phyloP scores from a whole-genome alignment of 2,888 invertebrate species.

The Lycocerus yunnanus region DNA sequence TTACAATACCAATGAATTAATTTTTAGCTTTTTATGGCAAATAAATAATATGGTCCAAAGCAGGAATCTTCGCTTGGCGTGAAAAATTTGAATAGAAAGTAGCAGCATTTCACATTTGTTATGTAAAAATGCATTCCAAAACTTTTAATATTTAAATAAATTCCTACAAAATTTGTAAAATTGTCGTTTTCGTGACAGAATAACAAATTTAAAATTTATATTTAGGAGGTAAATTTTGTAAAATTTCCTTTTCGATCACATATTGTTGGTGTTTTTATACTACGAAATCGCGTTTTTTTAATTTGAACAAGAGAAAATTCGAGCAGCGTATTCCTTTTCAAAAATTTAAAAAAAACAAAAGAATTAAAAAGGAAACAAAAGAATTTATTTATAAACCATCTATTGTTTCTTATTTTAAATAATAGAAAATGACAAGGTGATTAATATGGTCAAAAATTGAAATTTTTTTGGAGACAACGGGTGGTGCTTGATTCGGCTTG shows the following conservation, averaged over 20 bases:
- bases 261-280: not conserved
- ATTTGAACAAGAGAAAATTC: not conserved
- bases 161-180: not conserved
- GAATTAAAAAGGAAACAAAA: constrained; percentile 7
- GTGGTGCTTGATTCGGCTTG: constrained; percentile 46
- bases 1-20: not conserved
- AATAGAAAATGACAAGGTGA: constrained; percentile 55
- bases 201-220: not conserved
- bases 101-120: not conserved
- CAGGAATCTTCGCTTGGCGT: not conserved
- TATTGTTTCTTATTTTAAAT: constrained; percentile 50
- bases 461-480: constrained; percentile 51
- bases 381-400: constrained; percentile 31
- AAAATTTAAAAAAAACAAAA: constrained; percentile 4
- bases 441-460: constrained; percentile 55
- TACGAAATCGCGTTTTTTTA: not conserved
- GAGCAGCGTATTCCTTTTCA: not conserved
- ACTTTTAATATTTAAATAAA: not conserved
- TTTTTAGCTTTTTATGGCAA: not conserved
- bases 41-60: not conserved
- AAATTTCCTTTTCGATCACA: not conserved
- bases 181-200: not conserved
- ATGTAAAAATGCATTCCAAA: not conserved
- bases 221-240: not conserved
- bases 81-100: not conserved